Base-by-base conservation (phyloP, 1,140 invertebrate species). In the Tribolium castaneum region DNA sequence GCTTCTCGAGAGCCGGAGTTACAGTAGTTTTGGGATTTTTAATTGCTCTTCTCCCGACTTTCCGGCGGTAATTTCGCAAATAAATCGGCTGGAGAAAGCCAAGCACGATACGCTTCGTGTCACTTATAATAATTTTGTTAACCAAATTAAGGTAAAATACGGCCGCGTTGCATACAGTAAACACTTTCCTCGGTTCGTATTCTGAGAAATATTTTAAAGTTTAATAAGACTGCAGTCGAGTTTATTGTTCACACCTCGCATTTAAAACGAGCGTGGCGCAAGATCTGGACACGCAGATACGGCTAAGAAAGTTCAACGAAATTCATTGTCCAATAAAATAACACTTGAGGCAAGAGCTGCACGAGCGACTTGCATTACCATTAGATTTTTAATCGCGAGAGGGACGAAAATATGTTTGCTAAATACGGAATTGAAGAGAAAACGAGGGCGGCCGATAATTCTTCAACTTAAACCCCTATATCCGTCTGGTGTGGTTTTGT, bases 401-500 rank as follows among this genome's bases (percentile, higher is more conserved):
- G 7, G n/a, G 9, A 45, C 39, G 2, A 45, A 45, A 45, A 45
- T 45, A 19, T 45, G n/a, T n/a, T 10, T n/a, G 9, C 5, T 45
- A 9, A 9, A 9, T 7, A 10, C 34, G 2, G 2, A 45, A 45
- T 7, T n/a, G 39, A n/a, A 9, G 7, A 45, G 39, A 45, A 45
- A 45, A 45, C n/a, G 39, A 35, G 59, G 59, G 30, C 59, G 22
- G 59, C 59, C 62, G 75, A 80, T 80, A 80, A 78, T 75, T 80
- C 76, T 80, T 78, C 39, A 22, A 76, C 71, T 78, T 80, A 80
- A 80, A 80, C 79, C 76, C 51, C 75, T 80, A 75, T 80, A 80
- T 80, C 76, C 72, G 71, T 66, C 51, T 70, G 49, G 50, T 66
- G 54, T 50, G 56, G 50, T 78, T 70, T 74, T 80, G 51, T 74